These are phyloP conservation scores for Brachionus rubens DNA, from an alignment of 1,140 invertebrate species.

Conservation along the genomic window DNA sequence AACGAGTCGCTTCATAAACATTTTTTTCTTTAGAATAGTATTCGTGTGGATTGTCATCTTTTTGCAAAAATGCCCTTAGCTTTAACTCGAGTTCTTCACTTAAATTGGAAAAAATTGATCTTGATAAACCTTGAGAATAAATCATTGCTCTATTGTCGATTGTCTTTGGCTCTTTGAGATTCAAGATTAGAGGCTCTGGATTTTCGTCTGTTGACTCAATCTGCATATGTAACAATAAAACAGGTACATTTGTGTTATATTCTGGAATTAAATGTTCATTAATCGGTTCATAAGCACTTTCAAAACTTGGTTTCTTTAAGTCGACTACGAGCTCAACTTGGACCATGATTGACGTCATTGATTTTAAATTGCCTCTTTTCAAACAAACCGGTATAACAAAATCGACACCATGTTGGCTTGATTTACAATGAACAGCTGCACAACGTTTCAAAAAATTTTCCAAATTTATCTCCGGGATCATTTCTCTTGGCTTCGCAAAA, in stretches of 20 bases:
- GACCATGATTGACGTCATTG: not conserved
- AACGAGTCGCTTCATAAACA: too few relatives aligned
- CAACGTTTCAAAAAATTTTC: not conserved
- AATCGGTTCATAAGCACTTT: not conserved
- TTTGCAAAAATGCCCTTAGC: too few relatives aligned
- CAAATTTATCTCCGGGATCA: not conserved
- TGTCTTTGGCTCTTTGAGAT: not conserved
- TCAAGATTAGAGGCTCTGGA: not conserved
- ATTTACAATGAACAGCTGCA: not conserved
- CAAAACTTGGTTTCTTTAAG: too few relatives aligned
- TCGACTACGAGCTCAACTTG: not conserved
- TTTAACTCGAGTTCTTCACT: not conserved
- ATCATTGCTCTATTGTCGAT: not conserved
- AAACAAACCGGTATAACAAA: constrained; percentile 6
- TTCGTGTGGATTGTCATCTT: too few relatives aligned
- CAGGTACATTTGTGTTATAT: not conserved
- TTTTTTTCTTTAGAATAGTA: too few relatives aligned
- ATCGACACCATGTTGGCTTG: not conserved
- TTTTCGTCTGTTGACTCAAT: not conserved
- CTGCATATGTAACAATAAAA: not conserved
- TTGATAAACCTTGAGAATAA: constrained; percentile 6
- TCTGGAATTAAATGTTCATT: not conserved
- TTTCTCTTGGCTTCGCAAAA: not conserved
- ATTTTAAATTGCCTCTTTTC: not conserved
- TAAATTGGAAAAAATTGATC: not conserved